A percentile compares a stretch with the other conserved stretches of the same genome.
These are phyloP conservation scores for Phyllostomus discolor DNA, from an alignment of 2,113 vertebrate species.

Conservation along the genomic window DNA sequence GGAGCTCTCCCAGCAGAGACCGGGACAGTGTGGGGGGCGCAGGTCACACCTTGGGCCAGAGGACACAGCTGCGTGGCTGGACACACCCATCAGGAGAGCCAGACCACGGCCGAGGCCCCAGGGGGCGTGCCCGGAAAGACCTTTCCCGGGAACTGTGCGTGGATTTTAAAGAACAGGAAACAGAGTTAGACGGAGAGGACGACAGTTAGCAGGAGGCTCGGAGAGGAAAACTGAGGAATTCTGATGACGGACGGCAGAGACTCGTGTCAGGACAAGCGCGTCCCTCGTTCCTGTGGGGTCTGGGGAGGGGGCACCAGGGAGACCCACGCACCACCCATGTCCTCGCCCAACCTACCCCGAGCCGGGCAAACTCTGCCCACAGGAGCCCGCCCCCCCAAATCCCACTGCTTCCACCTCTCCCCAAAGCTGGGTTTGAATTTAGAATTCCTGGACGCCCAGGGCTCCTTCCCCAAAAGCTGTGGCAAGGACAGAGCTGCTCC, in stretches of 20 bases:
- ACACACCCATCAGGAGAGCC: not conserved
- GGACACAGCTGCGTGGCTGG: not conserved
- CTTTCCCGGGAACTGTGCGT: rapidly evolving
- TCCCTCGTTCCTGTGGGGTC: not conserved
- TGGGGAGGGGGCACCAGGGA: not conserved
- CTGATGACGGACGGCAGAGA: not conserved
- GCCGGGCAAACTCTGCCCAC: not conserved
- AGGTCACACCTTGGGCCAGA: not conserved
- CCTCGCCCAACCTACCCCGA: too few species aligned
- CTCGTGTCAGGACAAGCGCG: not conserved
- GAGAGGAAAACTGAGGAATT: not conserved
- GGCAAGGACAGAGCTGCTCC: not conserved
- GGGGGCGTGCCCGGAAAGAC: not conserved
- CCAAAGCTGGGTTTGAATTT: not conserved
- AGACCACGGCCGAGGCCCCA: not conserved
- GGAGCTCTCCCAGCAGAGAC: not conserved
- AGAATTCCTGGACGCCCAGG: not conserved
- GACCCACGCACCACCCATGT: not conserved
- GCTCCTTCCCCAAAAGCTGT: not conserved
- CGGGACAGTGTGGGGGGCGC: not conserved
- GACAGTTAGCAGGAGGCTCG: not conserved
- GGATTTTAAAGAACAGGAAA: not conserved
- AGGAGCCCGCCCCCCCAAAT: rapidly evolving
- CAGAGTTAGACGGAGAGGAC: not conserved
- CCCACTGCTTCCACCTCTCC: not conserved